These are phyloP conservation scores for Andrena hattorfiana DNA, from an alignment of 2,888 invertebrate genomes.

Conservation along the genomic window DNA sequence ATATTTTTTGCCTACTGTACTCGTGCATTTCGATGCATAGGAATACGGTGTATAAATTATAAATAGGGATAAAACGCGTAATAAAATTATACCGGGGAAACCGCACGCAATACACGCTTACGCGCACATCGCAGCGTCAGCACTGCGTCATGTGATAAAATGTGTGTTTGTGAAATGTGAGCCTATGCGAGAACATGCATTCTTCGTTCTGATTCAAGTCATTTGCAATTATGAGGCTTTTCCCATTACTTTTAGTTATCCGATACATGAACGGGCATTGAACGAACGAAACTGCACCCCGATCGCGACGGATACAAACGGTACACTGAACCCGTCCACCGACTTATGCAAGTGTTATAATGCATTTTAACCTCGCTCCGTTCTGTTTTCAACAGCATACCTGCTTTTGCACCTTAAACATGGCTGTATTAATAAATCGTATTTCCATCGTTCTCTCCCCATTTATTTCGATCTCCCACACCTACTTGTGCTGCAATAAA, in stretches of 20 bases:
- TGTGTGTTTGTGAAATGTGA: constrained; percentile 46
- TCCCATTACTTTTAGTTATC: constrained; percentile 31
- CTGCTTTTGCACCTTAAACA: constrained; percentile 31
- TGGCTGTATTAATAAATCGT: constrained; percentile 56
- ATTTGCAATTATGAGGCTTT: constrained; percentile 55
- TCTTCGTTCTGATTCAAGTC: constrained; percentile 59
- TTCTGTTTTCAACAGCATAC: constrained; percentile 52
- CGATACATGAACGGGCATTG: constrained; percentile 18
- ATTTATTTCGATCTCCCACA: constrained; percentile 48
- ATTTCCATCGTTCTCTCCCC: constrained; percentile 44
- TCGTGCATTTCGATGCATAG: constrained; percentile 27
- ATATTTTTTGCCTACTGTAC: constrained; percentile 13
- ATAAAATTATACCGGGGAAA: constrained; percentile 40
- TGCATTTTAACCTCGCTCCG: constrained; percentile 54
- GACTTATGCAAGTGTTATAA: constrained; percentile 53
- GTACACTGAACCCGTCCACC: constrained; percentile 28
- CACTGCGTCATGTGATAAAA: constrained; percentile 45
- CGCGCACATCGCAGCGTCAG: constrained; percentile 28
- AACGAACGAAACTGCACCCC: constrained; percentile 14
- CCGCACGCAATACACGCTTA: constrained; percentile 15
- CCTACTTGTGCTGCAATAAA: constrained; percentile 22
- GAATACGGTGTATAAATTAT: not conserved
- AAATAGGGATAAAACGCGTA: constrained; percentile 19
- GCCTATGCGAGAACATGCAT: constrained; percentile 43
- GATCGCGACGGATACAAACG: constrained; percentile 20